Percentiles rank a stretch among this genome's conserved stretches.
These are phyloP conservation scores for Trichoplusia ni DNA, from an alignment of 1,140 invertebrate species.

Conservation along the genomic window DNA sequence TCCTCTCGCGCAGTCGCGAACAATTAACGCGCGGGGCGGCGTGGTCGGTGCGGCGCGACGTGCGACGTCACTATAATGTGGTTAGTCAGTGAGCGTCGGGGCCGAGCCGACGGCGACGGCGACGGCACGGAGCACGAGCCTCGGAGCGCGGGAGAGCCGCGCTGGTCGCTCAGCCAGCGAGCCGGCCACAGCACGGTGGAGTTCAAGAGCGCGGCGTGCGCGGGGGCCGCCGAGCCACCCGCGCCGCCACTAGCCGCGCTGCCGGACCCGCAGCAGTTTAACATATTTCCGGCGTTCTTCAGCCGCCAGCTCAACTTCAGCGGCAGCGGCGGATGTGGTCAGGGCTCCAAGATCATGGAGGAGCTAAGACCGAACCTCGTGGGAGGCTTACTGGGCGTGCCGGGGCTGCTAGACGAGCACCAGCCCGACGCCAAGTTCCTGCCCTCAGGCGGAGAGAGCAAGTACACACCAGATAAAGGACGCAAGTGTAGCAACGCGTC, in stretches of 20 bases:
- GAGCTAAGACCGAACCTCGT: slow-evolving; percentile 90
- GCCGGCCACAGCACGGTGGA: slow-evolving; percentile 80
- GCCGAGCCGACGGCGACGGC: slow-evolving; percentile 70
- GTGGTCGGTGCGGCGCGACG: slow-evolving; percentile 48
- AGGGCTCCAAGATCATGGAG: slow-evolving; percentile 90
- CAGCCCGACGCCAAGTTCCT: slow-evolving; percentile 83
- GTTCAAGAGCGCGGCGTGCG: slow-evolving; percentile 80
- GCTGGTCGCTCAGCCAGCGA: slow-evolving; percentile 70
- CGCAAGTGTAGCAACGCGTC: slow-evolving; percentile 89
- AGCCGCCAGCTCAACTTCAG: slow-evolving; percentile 92
- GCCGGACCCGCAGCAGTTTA: slow-evolving; percentile 89
- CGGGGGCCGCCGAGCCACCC: slow-evolving; percentile 83
- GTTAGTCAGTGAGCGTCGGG: slow-evolving; percentile 79
- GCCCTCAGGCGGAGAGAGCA: slow-evolving; percentile 75
- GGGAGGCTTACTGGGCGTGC: slow-evolving; percentile 88
- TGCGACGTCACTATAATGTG: slow-evolving; percentile 77
- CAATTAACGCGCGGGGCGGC: slow-evolving; percentile 76
- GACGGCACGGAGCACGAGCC: slow-evolving; percentile 64
- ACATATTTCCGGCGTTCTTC: slow-evolving; percentile 94
- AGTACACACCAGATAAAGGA: slow-evolving; percentile 82
- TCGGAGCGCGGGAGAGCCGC: slow-evolving; percentile 63
- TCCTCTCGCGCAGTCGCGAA: slow-evolving; percentile 76
- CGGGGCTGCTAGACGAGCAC: slow-evolving; percentile 89
- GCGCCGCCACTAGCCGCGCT: slow-evolving; percentile 81
- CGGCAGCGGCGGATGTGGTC: slow-evolving; percentile 84